phyloP scores from a whole-genome alignment of 2,797 vertebrate species.

The Spinus pinus region DNA sequence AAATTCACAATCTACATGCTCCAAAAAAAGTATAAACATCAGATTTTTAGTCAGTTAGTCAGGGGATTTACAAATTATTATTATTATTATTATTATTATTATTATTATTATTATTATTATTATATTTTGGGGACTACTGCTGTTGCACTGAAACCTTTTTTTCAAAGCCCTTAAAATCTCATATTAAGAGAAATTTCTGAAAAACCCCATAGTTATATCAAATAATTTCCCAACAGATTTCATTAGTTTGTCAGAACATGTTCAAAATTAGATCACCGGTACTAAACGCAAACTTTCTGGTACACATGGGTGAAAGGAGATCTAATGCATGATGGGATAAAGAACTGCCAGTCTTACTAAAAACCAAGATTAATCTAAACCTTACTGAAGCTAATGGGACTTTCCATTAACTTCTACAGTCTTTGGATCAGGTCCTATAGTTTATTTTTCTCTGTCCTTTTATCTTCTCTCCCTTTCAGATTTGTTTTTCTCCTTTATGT shows the following conservation, averaged over 20 bases:
- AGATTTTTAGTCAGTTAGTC: neutral
- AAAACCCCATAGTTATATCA: neutral
- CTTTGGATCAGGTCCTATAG: constrained; percentile 41
- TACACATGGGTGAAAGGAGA: neutral
- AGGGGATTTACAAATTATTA: neutral
- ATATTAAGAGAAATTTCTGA: neutral
- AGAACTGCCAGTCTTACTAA: neutral
- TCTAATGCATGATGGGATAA: neutral
- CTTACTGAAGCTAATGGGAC: constrained; percentile 42
- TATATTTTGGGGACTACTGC: neutral
- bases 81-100: too few species aligned
- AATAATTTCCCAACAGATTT: neutral
- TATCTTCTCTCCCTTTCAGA: constrained; percentile 69
- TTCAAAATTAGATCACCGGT: neutral
- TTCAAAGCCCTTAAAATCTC: neutral
- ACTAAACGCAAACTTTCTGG: neutral
- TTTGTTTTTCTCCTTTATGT: constrained; percentile 69
- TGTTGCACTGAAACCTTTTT: neutral
- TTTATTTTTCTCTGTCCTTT: constrained; percentile 60
- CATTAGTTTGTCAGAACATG: neutral
- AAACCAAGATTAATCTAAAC: neutral
- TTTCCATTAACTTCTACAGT: constrained; percentile 61
- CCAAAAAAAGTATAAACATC: neutral
- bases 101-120: too few species aligned
- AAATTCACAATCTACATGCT: neutral